Conservation (phyloP, 2,888 invertebrate species). For the Netelia virgata region DNA sequence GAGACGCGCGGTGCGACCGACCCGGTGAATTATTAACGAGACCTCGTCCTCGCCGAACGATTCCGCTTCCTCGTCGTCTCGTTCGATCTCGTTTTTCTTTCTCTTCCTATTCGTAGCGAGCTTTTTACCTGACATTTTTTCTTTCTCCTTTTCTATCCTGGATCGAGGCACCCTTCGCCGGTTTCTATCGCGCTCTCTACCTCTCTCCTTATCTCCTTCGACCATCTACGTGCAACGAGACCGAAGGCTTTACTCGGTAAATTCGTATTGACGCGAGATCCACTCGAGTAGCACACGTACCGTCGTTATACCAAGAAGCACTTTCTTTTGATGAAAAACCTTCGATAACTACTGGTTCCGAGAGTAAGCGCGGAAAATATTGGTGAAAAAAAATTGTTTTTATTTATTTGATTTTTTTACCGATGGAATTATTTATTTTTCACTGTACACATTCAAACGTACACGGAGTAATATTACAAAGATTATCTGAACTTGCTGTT, state of each 20-base stretch:
- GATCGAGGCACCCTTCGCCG: background rate
- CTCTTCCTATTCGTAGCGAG: background rate
- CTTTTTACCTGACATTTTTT: too few relatives aligned
- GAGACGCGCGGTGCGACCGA: constrained; percentile 60
- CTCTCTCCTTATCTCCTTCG: constrained; percentile 29
- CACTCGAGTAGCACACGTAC: background rate
- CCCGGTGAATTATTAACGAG: constrained; percentile 73
- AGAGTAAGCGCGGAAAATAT: background rate
- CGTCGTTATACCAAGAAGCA: constrained; percentile 16
- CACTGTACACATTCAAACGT: background rate
- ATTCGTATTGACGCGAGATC: constrained; percentile 13
- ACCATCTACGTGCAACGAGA: constrained; percentile 13
- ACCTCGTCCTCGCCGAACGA: constrained; percentile 48
- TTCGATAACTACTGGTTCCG: background rate
- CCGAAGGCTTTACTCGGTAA: background rate
- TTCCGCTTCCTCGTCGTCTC: constrained; percentile 43
- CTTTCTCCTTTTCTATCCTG: too few relatives aligned
- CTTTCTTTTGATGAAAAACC: constrained; percentile 39
- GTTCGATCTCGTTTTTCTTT: background rate
- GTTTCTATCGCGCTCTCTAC: constrained; percentile 4
- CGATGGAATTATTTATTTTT: too few relatives aligned
- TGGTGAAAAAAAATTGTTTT: too few relatives aligned
- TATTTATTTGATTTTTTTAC: too few relatives aligned
- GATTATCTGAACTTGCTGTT: too few relatives aligned
- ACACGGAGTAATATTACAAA: background rate